Base-by-base conservation (phyloP, 2,113 vertebrate species). In the Lepus timidus region DNA sequence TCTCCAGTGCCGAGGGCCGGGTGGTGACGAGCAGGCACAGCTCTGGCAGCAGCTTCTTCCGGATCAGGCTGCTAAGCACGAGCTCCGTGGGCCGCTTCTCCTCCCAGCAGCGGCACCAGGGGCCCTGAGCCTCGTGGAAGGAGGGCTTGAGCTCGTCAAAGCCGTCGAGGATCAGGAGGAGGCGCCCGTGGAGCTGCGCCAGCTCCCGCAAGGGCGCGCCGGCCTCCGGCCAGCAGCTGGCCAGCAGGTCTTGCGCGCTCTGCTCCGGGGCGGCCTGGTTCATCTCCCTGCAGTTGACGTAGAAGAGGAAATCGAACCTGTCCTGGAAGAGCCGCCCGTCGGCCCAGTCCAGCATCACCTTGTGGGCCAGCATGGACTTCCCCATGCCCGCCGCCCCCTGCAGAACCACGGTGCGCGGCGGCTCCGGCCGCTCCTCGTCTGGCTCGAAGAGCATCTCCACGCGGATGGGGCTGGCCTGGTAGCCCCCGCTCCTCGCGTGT, bases 381-480 rank as follows among this genome's bases (percentile, higher is more conserved):
- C 98, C 98, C 1, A 99, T 98, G 1, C 98, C 98, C 0, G 98
- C 98, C 0, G 98, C 98, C 1, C 98, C 98, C 74, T 98, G 98
- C 71, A 98, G 87, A 76, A 98, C 98, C 23, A 98, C 98, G 0
- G 97, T 98, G 91, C 95, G 98, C 0, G 98, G 98, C 0, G 94
- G 78, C 39, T 97, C 96, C 0, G 96, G 96, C 4, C 81, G 82
- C 0, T 96, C 94, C 0, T 92, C 81, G 0, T 95, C 78, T 0
- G 98, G 85, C 39, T 97, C 93, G 0, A 98, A 98, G 25, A 98
- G 91, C 23, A 90, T 71, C 0, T 71, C 74, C 0, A 97, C 12
- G 25, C 86, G 29, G 1, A 96, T 65, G 58, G 94, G 83, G 58
- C 96, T 89, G 55, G 92, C 6, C 39, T 80, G 90, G 31, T 51